Evolutionary conservation across 2,797 vertebrate species (phyloP).

Genomic region (Rhincodon typus): DNA sequence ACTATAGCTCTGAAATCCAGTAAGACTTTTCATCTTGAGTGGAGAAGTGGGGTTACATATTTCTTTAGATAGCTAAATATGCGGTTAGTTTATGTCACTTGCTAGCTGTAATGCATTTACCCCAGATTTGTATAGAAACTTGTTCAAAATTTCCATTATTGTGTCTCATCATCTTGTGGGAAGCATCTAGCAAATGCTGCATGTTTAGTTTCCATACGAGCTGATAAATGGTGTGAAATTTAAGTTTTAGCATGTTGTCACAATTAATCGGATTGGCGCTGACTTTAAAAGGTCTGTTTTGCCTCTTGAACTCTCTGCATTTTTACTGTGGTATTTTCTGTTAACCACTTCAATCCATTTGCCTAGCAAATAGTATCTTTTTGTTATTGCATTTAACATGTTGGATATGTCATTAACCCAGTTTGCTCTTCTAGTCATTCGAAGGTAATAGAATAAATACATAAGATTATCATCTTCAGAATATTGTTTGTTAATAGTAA

Average conservation of each 20-base stretch:
- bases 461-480: neutral
- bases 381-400: neutral
- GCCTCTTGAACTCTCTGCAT: neutral
- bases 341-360: neutral
- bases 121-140: neutral
- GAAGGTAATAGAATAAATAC: neutral
- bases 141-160: neutral
- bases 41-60: neutral
- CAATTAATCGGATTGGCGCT: neutral
- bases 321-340: neutral
- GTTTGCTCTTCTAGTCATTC: neutral
- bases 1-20: too few species aligned
- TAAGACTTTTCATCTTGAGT: neutral
- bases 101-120: neutral
- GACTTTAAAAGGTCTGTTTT: neutral
- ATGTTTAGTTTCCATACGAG: neutral
- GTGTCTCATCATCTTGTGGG: neutral
- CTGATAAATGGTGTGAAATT: neutral
- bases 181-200: neutral
- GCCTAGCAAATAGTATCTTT: neutral
- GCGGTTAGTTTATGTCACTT: too few species aligned
- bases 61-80: neutral
- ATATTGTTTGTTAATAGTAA: neutral
- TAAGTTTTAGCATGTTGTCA: neutral
- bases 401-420: neutral